Evolutionary conservation across 2,113 vertebrate genomes (phyloP).

Genomic region (Cettia cetti): DNA sequence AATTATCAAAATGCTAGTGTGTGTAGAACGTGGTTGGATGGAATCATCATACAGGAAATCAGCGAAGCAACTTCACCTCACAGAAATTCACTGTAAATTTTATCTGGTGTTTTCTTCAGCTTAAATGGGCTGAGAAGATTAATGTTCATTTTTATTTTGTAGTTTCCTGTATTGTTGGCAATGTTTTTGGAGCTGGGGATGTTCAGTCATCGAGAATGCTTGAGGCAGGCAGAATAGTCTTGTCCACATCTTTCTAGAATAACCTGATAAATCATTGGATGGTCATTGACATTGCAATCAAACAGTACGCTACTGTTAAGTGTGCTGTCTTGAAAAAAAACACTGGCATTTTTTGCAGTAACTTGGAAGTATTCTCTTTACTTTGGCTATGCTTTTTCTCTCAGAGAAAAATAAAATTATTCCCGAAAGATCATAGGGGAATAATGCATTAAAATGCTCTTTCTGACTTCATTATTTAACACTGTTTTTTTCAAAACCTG

Average conservation of each 20-base stretch:
- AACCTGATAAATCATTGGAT: neutral
- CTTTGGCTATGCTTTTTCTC: neutral
- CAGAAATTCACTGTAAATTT: neutral
- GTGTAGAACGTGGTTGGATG: neutral
- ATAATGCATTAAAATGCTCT: neutral
- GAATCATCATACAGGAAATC: neutral
- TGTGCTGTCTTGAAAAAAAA: neutral
- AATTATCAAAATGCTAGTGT: neutral
- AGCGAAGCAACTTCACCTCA: neutral
- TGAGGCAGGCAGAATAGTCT: neutral
- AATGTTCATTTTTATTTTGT: neutral
- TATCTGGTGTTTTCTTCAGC: neutral
- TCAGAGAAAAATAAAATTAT: neutral
- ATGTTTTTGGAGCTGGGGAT: neutral
- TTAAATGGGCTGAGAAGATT: neutral
- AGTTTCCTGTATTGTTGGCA: neutral
- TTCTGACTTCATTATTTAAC: neutral
- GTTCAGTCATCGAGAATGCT: neutral
- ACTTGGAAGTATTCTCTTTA: neutral
- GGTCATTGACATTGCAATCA: neutral
- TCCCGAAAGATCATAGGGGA: neutral
- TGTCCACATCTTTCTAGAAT: neutral
- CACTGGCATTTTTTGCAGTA: neutral
- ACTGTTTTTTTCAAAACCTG: neutral
- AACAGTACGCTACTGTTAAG: neutral